A percentile compares a stretch with the other conserved stretches of the same genome.
These are phyloP conservation scores for Irena cyanogastra DNA, from an alignment of 2,113 vertebrate genomes.

Conservation along the genomic window DNA sequence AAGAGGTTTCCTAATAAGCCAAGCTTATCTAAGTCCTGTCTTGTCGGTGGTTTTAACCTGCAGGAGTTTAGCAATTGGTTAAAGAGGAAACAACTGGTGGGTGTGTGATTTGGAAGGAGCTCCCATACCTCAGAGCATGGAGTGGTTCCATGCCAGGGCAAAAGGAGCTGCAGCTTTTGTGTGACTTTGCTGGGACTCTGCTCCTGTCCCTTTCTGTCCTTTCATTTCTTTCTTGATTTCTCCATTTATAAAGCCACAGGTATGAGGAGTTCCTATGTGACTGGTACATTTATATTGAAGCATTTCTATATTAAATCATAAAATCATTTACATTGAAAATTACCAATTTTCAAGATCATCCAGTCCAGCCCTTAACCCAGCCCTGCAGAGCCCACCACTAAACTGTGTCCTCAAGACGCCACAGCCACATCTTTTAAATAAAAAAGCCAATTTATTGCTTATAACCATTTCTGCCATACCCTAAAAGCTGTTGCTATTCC, in stretches of 20 bases:
- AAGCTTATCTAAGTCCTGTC: neutral
- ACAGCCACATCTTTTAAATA: neutral
- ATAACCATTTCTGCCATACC: neutral
- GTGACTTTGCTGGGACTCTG: neutral
- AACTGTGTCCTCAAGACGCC: neutral
- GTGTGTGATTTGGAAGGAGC: neutral
- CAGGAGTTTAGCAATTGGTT: neutral
- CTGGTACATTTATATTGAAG: neutral
- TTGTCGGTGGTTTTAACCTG: neutral
- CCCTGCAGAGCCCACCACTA: neutral
- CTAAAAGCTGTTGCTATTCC: neutral
- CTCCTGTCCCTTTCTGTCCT: neutral
- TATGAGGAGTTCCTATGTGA: neutral
- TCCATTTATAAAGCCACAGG: neutral
- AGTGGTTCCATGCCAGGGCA: rapidly evolving
- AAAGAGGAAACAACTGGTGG: neutral
- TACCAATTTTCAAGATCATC: rapidly evolving
- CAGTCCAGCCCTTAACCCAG: neutral
- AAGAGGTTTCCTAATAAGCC: neutral
- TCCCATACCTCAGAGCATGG: neutral
- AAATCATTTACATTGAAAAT: neutral
- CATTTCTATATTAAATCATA: neutral
- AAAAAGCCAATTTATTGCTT: neutral
- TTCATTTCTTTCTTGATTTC: neutral
- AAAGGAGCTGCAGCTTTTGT: neutral